phyloP scores from a whole-genome alignment of 2,797 vertebrate species.

The Corythornis leucogaster region DNA sequence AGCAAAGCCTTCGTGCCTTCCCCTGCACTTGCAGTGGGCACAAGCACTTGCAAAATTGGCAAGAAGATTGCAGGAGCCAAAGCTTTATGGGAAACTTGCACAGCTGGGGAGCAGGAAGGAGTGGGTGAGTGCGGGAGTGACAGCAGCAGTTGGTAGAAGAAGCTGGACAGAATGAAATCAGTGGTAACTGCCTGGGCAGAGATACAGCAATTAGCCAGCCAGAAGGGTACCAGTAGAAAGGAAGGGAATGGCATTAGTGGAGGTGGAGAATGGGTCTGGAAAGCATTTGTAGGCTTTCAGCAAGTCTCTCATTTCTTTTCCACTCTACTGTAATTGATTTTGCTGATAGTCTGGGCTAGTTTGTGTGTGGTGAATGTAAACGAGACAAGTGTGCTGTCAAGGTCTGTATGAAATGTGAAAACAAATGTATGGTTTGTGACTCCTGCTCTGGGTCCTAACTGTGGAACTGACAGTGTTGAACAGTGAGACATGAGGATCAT shows the following conservation, averaged over 20 bases:
- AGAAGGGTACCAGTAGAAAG: not conserved
- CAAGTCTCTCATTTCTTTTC: not conserved
- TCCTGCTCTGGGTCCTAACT: not conserved
- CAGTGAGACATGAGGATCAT: not conserved
- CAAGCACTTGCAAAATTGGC: not conserved
- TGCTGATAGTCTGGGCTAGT: not conserved
- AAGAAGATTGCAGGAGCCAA: not conserved
- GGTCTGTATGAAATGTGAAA: not conserved
- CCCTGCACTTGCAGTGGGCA: not conserved
- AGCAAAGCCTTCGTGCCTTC: accelerated
- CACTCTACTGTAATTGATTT: not conserved
- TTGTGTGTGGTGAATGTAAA: not conserved
- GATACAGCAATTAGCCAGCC: not conserved
- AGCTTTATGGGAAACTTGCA: not conserved
- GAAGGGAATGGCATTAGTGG: not conserved
- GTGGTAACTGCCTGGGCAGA: not conserved
- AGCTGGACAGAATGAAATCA: accelerated
- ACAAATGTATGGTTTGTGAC: not conserved
- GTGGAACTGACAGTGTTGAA: not conserved
- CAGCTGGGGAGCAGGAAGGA: not conserved
- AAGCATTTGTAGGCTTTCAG: not conserved
- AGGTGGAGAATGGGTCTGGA: not conserved
- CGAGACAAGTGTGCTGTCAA: not conserved
- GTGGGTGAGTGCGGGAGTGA: not conserved
- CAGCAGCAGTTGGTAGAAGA: not conserved